Conservation (phyloP, 2,797 vertebrate species). For the Gymnothorax javanicus region DNA sequence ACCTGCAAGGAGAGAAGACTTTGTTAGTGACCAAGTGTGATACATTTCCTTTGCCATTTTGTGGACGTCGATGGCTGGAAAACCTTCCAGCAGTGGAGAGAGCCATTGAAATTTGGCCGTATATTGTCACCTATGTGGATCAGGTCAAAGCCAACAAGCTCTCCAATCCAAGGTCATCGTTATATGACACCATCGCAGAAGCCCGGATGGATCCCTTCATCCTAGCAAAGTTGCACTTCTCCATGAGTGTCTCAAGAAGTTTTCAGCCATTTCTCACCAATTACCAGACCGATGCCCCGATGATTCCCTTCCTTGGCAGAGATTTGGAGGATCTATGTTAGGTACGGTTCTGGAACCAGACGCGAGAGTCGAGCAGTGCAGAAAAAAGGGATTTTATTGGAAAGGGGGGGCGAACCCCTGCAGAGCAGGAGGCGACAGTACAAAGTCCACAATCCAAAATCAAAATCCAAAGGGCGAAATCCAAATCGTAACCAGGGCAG, state of each 20-base stretch:
- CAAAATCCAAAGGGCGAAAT: no score
- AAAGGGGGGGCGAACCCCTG: no score
- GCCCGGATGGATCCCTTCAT: slow-evolving; percentile 30
- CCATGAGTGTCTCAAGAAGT: slow-evolving; percentile 20
- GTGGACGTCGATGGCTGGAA: slow-evolving; percentile 36
- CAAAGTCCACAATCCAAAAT: no score
- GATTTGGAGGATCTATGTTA: slow-evolving; percentile 35
- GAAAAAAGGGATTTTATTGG: no score
- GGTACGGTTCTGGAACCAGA: no score
- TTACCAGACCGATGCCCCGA: slow-evolving; percentile 34
- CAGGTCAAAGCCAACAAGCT: slow-evolving; percentile 40
- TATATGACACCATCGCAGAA: no score
- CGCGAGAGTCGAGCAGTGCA: no score
- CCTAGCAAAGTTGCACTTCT: slow-evolving; percentile 28
- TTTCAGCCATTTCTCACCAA: slow-evolving; percentile 39
- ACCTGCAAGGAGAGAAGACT: slow-evolving; percentile 38
- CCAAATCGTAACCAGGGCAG: no score
- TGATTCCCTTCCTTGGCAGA: slow-evolving; percentile 35
- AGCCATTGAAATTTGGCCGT: slow-evolving; percentile 37
- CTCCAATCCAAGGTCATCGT: slow-evolving; percentile 28
- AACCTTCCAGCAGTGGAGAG: slow-evolving; percentile 39
- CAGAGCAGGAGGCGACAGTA: no score
- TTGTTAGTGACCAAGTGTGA: neutral
- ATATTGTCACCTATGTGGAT: slow-evolving; percentile 35
- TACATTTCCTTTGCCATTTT: slow-evolving; percentile 33